These are phyloP conservation scores for Dysidea cf. avara DNA, from an alignment of 37 sponge, comb jelly and placozoan species.

Conservation along the genomic window DNA sequence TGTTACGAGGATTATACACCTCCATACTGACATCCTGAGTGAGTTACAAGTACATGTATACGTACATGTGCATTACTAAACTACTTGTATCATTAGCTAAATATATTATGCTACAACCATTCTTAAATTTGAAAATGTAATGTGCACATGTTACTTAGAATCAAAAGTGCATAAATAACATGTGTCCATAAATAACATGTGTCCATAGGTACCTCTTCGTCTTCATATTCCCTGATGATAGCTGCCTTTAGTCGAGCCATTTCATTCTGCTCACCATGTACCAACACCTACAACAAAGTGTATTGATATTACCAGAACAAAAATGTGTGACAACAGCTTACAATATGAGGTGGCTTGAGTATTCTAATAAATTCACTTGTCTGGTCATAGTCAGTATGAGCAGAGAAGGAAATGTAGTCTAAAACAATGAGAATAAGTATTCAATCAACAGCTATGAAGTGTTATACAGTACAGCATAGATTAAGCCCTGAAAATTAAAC, in stretches of 20 bases:
- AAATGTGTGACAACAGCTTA: conserved; percentile 30
- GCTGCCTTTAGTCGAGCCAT: conserved; percentile 86
- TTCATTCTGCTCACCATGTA: conserved; percentile 96
- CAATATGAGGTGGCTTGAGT: conserved; percentile 90
- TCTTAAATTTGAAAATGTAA: too few relatives aligned
- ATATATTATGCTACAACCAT: too few relatives aligned
- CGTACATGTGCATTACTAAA: too few relatives aligned
- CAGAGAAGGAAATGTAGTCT: conserved; percentile 97
- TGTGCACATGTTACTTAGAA: too few relatives aligned
- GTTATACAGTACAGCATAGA: neutral
- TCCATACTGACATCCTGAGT: conserved; percentile 48
- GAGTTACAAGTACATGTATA: too few relatives aligned
- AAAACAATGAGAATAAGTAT: neutral
- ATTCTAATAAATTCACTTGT: conserved; percentile 87
- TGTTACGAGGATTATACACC: conserved; percentile 89
- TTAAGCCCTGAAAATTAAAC: neutral
- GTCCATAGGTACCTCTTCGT: conserved; percentile 46
- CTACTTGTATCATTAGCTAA: too few relatives aligned
- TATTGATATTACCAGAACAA: neutral
- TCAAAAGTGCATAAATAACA: too few relatives aligned
- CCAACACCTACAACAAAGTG: conserved; percentile 61
- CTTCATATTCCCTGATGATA: conserved; percentile 85
- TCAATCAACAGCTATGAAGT: neutral
- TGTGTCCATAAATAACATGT: too few relatives aligned
- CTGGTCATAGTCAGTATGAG: conserved; percentile 95